Base-by-base conservation (phyloP, 53 echinoderm and acorn worm genomes). In the Hippasteria phrygiana region DNA sequence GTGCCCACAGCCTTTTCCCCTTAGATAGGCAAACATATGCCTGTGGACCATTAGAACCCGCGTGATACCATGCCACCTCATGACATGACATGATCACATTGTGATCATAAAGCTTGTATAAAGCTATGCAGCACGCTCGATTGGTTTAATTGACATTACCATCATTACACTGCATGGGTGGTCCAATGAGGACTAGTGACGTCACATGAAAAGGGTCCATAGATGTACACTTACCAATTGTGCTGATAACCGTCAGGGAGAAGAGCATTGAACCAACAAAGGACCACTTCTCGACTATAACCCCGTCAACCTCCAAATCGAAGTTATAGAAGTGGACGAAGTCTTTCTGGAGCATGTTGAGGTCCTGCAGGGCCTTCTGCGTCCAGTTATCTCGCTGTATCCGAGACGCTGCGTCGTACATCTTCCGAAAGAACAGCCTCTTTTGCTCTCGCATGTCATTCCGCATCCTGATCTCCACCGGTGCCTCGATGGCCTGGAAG, bases 191-290 rank as follows among this genome's bases (percentile, higher is more conserved):
- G n/a, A n/a, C n/a, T n/a, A n/a, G n/a, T n/a, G n/a, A n/a, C n/a
- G n/a, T n/a, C n/a, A n/a, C n/a, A n/a, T n/a, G n/a, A n/a, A n/a
- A n/a, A n/a, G n/a, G n/a, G n/a, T n/a, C n/a, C n/a, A 59, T 4
- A 0, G 20, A 7, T 18, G 34, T 35, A 28, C n/a, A 98, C 98
- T 96, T 93, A 98, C 98, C 98, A 35, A 98, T 98, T 2, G 98
- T 98, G 36, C 96, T 98, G 18, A 98, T 77, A 32, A 98, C 98
- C 5, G 98, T 98, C 56, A 98, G 77, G 2, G 98, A 95, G 86
- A 98, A 98, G 17, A 98, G 90, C 85, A 98, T 92, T 14, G 98
- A 95, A 14, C 98, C 98, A 41, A 98, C 94, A 85, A 98, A 98
- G 39, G 92, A 86, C 98, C 98, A 98, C 87, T 98, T 98, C 62